phyloP scores from a whole-genome alignment of 2,113 vertebrate species.

The Bucco capensis region DNA sequence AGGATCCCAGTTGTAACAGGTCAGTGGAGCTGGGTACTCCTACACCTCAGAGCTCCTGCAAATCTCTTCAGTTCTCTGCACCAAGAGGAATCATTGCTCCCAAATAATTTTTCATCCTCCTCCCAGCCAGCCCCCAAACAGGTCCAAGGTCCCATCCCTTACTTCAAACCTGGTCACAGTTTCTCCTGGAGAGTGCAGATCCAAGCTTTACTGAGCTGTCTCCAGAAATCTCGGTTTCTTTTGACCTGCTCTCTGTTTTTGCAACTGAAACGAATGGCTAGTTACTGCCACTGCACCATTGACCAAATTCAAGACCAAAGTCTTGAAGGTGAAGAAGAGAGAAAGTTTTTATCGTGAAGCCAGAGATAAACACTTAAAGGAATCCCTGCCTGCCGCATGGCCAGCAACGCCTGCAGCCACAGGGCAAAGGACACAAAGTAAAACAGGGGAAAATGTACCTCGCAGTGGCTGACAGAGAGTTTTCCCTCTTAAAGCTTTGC shows the following conservation, averaged over 20 bases:
- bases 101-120: background rate
- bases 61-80: background rate
- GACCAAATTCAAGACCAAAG: background rate
- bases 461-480: no score
- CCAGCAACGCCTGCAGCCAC: background rate
- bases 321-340: background rate
- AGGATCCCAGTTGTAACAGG: background rate
- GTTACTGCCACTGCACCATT: background rate
- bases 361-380: background rate
- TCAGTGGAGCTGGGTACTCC: background rate
- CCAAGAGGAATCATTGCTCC: background rate
- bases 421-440: background rate
- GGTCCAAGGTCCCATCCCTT: background rate
- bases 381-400: rapidly evolving
- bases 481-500: background rate
- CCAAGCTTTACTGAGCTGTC: background rate
- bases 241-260: background rate
- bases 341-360: background rate
- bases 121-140: background rate
- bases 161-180: rapidly evolving
- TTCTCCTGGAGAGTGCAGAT: background rate
- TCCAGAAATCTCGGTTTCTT: background rate
- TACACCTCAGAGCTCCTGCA: background rate
- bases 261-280: rapidly evolving
- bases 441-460: background rate